Conservation (phyloP, 2,797 vertebrate genomes). For the Emys orbicularis region DNA sequence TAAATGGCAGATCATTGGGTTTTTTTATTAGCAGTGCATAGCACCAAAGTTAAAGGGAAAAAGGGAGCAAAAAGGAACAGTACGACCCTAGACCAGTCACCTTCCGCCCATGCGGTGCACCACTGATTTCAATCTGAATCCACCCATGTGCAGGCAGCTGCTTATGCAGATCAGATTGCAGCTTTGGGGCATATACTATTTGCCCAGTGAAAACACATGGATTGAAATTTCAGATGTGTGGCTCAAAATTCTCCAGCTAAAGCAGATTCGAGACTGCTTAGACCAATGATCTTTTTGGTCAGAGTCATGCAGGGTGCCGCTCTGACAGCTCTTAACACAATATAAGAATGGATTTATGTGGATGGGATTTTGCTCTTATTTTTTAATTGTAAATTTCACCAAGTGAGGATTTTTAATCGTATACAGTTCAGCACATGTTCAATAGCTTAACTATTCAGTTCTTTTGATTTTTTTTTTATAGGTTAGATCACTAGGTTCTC, state of each 20-base stretch:
- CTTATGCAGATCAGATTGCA: background rate
- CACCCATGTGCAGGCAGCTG: background rate
- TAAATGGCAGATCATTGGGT: background rate
- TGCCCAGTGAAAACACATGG: background rate
- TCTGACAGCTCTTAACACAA: background rate
- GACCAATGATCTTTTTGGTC: background rate
- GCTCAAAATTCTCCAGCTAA: background rate
- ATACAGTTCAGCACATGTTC: constrained; percentile 51
- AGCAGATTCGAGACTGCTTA: background rate
- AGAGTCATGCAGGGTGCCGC: background rate
- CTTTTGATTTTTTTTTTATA: constrained; percentile 45
- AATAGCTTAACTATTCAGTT: constrained; percentile 51
- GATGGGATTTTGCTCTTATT: background rate
- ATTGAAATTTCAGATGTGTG: background rate
- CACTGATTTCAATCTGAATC: background rate
- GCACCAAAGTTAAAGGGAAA: background rate
- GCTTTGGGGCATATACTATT: background rate
- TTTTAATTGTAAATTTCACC: constrained; percentile 47
- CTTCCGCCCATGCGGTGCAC: background rate
- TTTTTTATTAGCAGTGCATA: background rate
- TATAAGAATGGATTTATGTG: background rate
- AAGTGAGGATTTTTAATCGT: constrained; percentile 31
- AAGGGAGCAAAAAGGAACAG: background rate
- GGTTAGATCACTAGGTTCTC: constrained; percentile 19
- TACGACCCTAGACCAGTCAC: background rate